These are phyloP conservation scores for Eupleurogrammus muticus DNA, from an alignment of 2,797 vertebrate species.

Conservation along the genomic window DNA sequence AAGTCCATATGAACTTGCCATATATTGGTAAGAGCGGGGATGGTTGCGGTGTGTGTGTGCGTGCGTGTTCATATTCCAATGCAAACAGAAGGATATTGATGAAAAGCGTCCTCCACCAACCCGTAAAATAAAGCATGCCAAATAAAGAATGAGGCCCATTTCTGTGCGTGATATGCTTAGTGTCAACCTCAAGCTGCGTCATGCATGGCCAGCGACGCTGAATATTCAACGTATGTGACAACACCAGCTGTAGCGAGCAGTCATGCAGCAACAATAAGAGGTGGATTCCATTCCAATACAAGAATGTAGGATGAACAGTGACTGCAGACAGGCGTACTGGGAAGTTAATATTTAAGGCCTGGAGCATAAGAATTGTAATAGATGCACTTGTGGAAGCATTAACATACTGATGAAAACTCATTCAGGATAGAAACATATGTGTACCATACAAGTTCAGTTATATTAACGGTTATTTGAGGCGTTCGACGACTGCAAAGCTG, in stretches of 20 bases:
- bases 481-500: constrained; percentile 21
- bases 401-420: constrained; percentile 67
- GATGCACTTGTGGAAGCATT: constrained; percentile 47
- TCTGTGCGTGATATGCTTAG: constrained; percentile 25
- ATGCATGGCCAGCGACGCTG: constrained; percentile 3
- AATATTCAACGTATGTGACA: constrained; percentile 28
- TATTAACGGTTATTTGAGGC: constrained; percentile 6
- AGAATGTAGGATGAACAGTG: constrained; percentile 15
- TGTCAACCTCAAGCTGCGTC: constrained; percentile 28
- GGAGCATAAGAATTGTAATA: constrained; percentile 46
- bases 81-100: constrained; percentile 56
- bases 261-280: constrained; percentile 37
- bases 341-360: constrained; percentile 33
- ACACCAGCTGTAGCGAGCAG: constrained; percentile 23
- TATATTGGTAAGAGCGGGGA: constrained; percentile 8
- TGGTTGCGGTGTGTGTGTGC: neutral
- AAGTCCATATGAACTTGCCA: constrained; percentile 12
- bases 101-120: constrained; percentile 24
- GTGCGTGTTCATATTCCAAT: neutral
- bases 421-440: constrained; percentile 19
- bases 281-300: constrained; percentile 22
- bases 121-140: neutral
- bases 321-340: constrained; percentile 17
- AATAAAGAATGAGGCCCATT: constrained; percentile 28
- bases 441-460: constrained; percentile 2